These are phyloP conservation scores for Carassius auratus DNA, from an alignment of 2,113 vertebrate genomes.

Conservation along the genomic window DNA sequence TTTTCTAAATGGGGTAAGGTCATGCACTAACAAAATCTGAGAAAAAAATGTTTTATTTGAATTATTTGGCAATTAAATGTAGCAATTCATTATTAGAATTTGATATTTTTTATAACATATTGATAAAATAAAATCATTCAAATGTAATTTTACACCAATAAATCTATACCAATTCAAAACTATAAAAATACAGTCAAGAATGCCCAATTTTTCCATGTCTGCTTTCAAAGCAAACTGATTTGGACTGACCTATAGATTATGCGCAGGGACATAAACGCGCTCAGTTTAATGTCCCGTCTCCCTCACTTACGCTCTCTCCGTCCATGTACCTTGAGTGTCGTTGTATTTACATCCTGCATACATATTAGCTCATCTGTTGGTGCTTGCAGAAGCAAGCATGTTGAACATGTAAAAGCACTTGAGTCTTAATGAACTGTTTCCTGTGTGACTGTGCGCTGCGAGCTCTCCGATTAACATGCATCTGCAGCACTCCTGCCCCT, in stretches of 20 bases:
- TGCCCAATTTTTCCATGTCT: not conserved
- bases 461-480: conserved; percentile 82
- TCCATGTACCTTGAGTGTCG: not conserved
- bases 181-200: not conserved
- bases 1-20: not conserved
- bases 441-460: conserved; percentile 66
- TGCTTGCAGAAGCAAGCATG: conserved; percentile 57
- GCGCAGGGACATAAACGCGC: not conserved
- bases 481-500: conserved; percentile 75
- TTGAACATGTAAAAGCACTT: conserved; percentile 76
- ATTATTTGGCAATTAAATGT: not conserved
- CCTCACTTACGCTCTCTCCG: not conserved
- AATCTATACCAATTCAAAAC: not conserved
- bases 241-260: not conserved
- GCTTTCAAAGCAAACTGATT: not conserved
- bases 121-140: no score
- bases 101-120: not conserved
- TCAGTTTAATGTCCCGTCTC: not conserved
- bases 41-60: not conserved
- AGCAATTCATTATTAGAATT: not conserved
- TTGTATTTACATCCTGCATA: conserved; percentile 34
- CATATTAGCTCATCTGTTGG: conserved; percentile 43
- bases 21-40: not conserved
- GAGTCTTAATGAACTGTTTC: conserved; percentile 81
- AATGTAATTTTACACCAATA: not conserved